Base-by-base conservation (phyloP, 2,797 vertebrate species). In the Vespertilio murinus region DNA sequence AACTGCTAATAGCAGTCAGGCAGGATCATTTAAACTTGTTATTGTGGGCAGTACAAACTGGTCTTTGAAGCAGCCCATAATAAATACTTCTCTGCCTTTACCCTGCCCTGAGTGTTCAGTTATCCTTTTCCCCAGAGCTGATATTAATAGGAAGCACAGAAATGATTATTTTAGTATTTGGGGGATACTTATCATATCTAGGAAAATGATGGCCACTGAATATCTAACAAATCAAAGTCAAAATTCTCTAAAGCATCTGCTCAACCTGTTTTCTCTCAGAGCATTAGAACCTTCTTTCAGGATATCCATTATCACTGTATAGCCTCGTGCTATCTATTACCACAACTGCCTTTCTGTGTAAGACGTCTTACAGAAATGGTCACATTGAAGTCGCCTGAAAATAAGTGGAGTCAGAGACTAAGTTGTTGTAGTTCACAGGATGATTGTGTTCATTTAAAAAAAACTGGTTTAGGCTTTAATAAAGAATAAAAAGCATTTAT, bases 81-180 rank as follows among this genome's bases (percentile, higher is more conserved):
- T 94, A 83, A 96, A 96, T 67, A 61, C 28, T 59, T 85, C 22
- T 95, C 59, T 93, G 93, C 18, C 35, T 95, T 96, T 78, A 70
- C 18, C 33, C 56, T 80, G 1, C 23, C 35, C 35, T 80, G 54
- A 95, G 81, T 77, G 65, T 90, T 86, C 49, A 40, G 47, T 90
- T 95, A 75, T 83, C 45, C 23, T 77, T 94, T 69, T 23, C 33
- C 30, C 38, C 7, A 61, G 52, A 56, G 28, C 28, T 42, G 69
- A 16, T 88, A 86, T 93, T 94, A 93, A 83, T 40, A 90, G 45
- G 52, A 93, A 87, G 23, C n/a, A 56, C 13, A 77, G 73, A 90
- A 54, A 70, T 69, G n/a, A 90, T 81, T 94, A 35, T 33, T 67
- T 84, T 94, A 59, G 16, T 91, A 79, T 85, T 88, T 83, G 75